Evolutionary conservation across 2,113 vertebrate species (phyloP).

Genomic region (Sander vitreus): DNA sequence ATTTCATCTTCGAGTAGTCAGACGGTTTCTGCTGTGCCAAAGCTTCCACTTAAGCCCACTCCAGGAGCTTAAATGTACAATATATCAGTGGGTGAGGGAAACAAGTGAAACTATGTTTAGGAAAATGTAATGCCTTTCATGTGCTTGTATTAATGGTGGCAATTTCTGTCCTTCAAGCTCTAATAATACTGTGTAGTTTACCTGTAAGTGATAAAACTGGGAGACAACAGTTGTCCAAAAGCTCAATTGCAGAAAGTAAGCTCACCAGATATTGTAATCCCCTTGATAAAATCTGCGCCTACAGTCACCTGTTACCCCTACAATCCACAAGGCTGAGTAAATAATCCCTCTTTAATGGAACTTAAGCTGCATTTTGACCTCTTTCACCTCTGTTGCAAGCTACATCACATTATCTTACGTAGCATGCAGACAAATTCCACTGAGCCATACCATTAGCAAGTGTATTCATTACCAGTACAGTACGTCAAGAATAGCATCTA

Average conservation of each 20-base stretch:
- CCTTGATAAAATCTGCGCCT: not conserved
- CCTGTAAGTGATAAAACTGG: not conserved
- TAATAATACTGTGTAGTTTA: not conserved
- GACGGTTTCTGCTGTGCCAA: conserved; percentile 1
- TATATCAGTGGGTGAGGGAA: conserved; percentile 4
- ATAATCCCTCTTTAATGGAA: conserved; percentile 17
- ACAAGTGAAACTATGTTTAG: conserved; percentile 7
- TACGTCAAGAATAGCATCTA: not conserved
- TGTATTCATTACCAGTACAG: not conserved
- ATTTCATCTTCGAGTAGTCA: conserved; percentile 11
- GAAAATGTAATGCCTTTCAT: conserved; percentile 3
- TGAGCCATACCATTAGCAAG: not conserved
- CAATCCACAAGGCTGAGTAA: not conserved
- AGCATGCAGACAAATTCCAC: not conserved
- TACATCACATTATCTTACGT: not conserved
- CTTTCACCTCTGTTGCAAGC: not conserved
- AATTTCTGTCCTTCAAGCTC: not conserved
- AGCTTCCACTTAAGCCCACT: not conserved
- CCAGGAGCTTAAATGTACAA: conserved; percentile 11
- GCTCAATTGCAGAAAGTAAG: not conserved
- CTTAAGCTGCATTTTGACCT: conserved; percentile 16
- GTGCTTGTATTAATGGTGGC: not conserved
- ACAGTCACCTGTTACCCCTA: not conserved
- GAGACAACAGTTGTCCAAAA: not conserved
- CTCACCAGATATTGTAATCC: not conserved